Evolutionary conservation across 2,888 invertebrate genomes (phyloP).

Genomic region (Camponotus fellah): DNA sequence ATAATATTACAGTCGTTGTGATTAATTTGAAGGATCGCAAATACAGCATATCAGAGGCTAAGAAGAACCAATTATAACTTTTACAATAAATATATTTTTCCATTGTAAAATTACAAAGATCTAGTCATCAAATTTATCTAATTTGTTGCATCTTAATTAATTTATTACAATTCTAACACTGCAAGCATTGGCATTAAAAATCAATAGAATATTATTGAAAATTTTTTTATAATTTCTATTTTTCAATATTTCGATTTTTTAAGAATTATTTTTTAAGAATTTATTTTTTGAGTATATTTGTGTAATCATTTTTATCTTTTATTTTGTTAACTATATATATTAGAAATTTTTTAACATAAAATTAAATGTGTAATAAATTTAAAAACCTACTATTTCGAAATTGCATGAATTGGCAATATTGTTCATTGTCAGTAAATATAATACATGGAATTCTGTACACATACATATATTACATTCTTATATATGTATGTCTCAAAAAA

Average conservation of each 20-base stretch:
- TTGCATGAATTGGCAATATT: background rate
- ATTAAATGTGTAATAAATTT: background rate
- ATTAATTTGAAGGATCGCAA: slow-evolving; percentile 91
- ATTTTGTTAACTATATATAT: background rate
- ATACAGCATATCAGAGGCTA: slow-evolving; percentile 73
- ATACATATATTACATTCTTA: too few species aligned
- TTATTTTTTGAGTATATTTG: background rate
- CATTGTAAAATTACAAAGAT: background rate
- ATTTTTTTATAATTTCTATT: background rate
- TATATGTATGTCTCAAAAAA: too few species aligned
- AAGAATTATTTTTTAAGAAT: background rate
- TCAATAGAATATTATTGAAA: slow-evolving; percentile 5
- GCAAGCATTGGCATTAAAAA: background rate
- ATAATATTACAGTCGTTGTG: slow-evolving; percentile 98
- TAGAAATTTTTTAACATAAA: background rate
- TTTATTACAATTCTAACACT: background rate
- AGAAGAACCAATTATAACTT: slow-evolving; percentile 66
- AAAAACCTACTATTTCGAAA: background rate
- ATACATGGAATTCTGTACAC: too few species aligned
- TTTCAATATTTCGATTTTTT: background rate
- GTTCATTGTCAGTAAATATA: background rate
- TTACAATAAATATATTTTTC: background rate
- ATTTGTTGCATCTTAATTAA: background rate
- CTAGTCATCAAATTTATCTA: slow-evolving; percentile 28
- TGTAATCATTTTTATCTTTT: background rate